Base-by-base conservation (phyloP, 1,140 invertebrate genomes). In the Cydia strobilella region DNA sequence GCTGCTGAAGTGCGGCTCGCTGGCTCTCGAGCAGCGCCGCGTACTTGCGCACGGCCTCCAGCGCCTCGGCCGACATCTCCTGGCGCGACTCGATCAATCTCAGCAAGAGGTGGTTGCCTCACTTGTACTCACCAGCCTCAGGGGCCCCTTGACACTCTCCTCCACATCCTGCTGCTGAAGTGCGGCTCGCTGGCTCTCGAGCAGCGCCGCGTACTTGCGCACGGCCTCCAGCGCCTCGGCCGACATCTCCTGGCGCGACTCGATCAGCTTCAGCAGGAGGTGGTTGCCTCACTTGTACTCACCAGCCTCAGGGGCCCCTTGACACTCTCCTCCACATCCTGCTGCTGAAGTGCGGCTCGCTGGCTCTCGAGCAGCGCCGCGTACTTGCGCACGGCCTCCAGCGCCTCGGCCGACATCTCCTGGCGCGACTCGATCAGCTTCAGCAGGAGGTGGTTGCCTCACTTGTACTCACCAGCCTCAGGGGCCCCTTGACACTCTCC, bases 41-140 rank as follows among this genome's bases (percentile, higher is more conserved):
- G 93, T 96, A 96, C 10, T 77, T 79, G 65, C 83, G 94, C 90
- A 77, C 86, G 77, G 27, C 96, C 81, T 23, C 95, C 78, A 45
- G 86, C 80, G 13, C 94, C 78, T 79, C 95, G 94, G 63, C 94
- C 82, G 1, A 96, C 94, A 76, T 97, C 86, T 95, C 92, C 94
- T 97, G 98, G 25, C 98, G 95, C 79, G 94, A 93, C 93, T n/a
- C n/a, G 3, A 99, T 96, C 35, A 99, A 82, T 83, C 96, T 96
- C 10, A 96, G 86, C 10, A 98, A 88, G 12, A 99, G 93, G 86
- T 95, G 89, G 90, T 99, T 99, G 63, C 97, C 97, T 25, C 25
- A 25, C 25, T n/a, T n/a, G n/a, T n/a, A 78, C 75, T 83, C 78
- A 91, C 88, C 83, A 89, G 75, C 63, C 77, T 77, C 15, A 89